phyloP scores from a whole-genome alignment of 2,113 vertebrate species.

The Condylura cristata region DNA sequence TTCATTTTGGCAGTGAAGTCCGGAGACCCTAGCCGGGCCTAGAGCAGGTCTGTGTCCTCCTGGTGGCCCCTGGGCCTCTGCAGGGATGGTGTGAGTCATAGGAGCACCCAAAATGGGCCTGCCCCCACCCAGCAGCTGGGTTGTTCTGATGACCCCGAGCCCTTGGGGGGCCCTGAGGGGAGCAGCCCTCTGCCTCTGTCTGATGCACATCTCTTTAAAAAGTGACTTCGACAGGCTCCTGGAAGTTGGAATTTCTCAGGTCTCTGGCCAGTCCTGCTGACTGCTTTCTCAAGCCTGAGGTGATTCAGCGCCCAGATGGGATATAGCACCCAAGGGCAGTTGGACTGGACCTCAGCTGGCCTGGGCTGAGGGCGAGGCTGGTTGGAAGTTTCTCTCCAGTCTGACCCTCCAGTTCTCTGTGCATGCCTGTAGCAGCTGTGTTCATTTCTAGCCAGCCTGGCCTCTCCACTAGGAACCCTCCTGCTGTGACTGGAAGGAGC shows the following conservation, averaged over 20 bases:
- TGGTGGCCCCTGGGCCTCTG: conserved; percentile 43
- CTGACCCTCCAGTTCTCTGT: background rate
- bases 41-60: background rate
- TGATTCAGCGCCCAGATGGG: conserved; percentile 28
- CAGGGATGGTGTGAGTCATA: conserved; percentile 59
- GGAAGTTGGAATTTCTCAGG: background rate
- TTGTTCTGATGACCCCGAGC: background rate
- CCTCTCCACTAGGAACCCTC: background rate
- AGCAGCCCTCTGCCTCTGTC: background rate
- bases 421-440: background rate
- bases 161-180: background rate
- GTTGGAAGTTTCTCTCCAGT: background rate
- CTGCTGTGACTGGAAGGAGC: background rate
- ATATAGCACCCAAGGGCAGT: background rate
- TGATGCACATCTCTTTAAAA: conserved; percentile 65
- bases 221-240: conserved; percentile 25
- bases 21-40: background rate
- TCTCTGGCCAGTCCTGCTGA: background rate
- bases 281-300: background rate
- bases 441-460: background rate
- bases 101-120: background rate
- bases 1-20: background rate
- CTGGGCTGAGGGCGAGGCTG: background rate
- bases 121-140: background rate
- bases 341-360: background rate